Evolutionary conservation across 53 echinoderm and acorn worm genomes (phyloP).

Genomic region (Glandiceps talaboti): DNA sequence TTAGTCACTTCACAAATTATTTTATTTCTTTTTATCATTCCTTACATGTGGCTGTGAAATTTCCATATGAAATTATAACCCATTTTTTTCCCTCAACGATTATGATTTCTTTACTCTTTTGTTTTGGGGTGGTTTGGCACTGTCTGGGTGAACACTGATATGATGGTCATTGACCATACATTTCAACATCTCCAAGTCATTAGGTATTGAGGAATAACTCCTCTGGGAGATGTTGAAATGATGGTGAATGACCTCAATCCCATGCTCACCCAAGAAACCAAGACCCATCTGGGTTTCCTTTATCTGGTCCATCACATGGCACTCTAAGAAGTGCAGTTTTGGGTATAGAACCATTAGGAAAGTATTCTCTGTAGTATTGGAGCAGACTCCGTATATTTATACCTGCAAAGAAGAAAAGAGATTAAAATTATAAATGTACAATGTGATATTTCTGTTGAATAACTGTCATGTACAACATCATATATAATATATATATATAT

Average conservation of each 20-base stretch:
- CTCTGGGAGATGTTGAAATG: neutral
- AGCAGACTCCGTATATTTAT: neutral
- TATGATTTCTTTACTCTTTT: too few species aligned
- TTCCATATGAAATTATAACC: too few species aligned
- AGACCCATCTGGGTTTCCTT: neutral
- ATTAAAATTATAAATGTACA: neutral
- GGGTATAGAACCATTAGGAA: neutral
- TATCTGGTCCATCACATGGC: neutral
- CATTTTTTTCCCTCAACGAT: too few species aligned
- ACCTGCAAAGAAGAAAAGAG: neutral
- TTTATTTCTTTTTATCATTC: too few species aligned
- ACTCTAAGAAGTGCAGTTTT: neutral
- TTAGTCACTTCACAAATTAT: too few species aligned
- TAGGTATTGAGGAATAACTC: neutral
- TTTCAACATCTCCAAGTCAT: neutral
- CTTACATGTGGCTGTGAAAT: too few species aligned
- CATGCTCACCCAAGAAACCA: neutral
- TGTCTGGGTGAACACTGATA: neutral
- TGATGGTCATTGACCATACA: neutral
- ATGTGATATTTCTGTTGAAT: neutral
- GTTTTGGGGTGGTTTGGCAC: neutral
- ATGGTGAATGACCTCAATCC: neutral
- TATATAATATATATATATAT: too few species aligned
- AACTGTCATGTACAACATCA: too few species aligned
- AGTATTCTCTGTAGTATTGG: neutral